Conservation (phyloP, 1,140 invertebrate genomes). For the Solen grandis region DNA sequence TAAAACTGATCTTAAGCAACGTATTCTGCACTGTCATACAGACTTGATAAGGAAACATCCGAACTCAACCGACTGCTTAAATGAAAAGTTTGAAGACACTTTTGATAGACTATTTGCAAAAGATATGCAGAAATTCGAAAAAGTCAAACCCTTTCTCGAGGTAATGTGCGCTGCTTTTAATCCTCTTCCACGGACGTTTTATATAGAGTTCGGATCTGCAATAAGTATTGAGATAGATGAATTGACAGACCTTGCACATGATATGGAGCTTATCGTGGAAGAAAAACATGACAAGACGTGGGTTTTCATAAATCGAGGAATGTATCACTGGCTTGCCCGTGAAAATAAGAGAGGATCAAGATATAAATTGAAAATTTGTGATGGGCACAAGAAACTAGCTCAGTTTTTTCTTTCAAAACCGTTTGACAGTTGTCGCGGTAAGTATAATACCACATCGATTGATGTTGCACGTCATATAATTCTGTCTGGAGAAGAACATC, state of each 20-base stretch:
- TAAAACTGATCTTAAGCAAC: background rate
- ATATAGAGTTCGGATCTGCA: background rate
- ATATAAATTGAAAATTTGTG: too few relatives aligned
- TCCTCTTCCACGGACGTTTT: background rate
- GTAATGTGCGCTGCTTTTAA: background rate
- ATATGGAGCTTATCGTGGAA: background rate
- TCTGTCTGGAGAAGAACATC: too few relatives aligned
- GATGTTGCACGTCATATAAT: too few relatives aligned
- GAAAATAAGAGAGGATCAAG: too few relatives aligned
- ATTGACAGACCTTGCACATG: background rate
- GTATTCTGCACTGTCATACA: too few relatives aligned
- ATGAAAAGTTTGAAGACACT: background rate
- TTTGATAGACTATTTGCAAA: background rate
- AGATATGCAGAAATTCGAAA: background rate
- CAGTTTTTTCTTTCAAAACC: too few relatives aligned
- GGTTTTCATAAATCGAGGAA: background rate
- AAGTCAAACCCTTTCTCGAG: background rate
- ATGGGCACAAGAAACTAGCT: too few relatives aligned
- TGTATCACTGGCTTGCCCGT: background rate
- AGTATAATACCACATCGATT: too few relatives aligned
- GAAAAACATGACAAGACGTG: background rate
- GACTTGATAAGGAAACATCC: too few relatives aligned
- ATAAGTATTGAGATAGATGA: background rate
- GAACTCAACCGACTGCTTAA: background rate
- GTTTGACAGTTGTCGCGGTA: too few relatives aligned